A percentile compares a stretch with the other conserved stretches of the same genome.
Conservation (phyloP, 2,113 vertebrate genomes). For the Melospiza georgiana region DNA sequence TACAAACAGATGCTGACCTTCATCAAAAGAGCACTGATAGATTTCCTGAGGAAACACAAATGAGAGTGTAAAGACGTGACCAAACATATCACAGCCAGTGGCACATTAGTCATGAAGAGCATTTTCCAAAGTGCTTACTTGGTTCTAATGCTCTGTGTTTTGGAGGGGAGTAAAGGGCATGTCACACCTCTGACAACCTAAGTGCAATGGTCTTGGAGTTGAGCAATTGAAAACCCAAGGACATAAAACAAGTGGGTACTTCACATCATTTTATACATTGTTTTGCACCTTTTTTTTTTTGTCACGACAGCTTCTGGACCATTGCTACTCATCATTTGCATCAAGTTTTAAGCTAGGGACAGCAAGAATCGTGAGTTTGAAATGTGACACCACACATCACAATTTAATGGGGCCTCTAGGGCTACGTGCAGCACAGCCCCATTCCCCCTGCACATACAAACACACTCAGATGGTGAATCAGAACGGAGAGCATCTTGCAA, state of each 20-base stretch:
- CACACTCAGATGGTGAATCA: conserved; percentile 25
- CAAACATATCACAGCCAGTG: not conserved
- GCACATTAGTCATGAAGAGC: not conserved
- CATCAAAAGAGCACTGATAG: not conserved
- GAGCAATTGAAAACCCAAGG: not conserved
- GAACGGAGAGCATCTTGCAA: conserved; percentile 29
- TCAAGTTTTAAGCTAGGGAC: conserved; percentile 57
- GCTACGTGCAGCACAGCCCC: conserved; percentile 9
- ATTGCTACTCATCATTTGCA: conserved; percentile 49
- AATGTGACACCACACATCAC: conserved; percentile 63
- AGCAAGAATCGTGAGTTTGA: conserved; percentile 26
- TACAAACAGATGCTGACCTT: conserved; percentile 49
- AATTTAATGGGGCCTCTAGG: conserved; percentile 71
- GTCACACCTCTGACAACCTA: not conserved
- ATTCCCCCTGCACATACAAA: not conserved
- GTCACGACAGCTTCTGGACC: conserved; percentile 12
- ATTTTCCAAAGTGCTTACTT: not conserved
- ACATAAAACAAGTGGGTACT: not conserved
- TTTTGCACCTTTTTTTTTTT: not conserved
- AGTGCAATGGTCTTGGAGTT: not conserved
- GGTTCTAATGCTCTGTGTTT: not conserved
- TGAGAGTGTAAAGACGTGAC: not conserved
- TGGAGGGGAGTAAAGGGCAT: not conserved
- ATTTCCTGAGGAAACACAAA: not conserved
- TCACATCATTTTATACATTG: not conserved